Percentiles rank a stretch among this genome's conserved stretches.
Conservation (phyloP, 2,113 vertebrate genomes). For the Lampris megalopsis region DNA sequence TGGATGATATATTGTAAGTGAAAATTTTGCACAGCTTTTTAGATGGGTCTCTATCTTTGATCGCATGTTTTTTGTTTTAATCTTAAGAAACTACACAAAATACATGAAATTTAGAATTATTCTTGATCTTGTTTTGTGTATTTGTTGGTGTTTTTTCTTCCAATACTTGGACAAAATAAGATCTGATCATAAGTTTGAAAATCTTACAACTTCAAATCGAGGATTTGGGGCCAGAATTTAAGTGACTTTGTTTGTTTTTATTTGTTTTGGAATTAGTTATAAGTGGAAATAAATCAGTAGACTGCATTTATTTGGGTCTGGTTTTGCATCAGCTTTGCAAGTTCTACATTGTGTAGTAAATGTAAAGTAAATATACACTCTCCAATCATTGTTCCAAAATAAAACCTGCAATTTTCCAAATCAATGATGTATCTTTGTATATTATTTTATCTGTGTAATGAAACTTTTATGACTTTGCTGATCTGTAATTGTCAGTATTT, state of each 20-base stretch:
- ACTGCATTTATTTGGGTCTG: constrained; percentile 23
- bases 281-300: constrained; percentile 1
- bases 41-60: constrained; percentile 44
- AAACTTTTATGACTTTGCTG: not conserved
- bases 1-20: constrained; percentile 10
- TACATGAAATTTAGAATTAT: constrained; percentile 55
- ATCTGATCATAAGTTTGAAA: constrained; percentile 19
- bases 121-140: not conserved
- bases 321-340: not conserved
- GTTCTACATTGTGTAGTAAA: not conserved
- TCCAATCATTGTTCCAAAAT: constrained; percentile 47
- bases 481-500: not conserved
- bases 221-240: not conserved
- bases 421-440: not conserved
- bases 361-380: not conserved
- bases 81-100: constrained; percentile 36
- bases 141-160: constrained; percentile 2
- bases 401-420: constrained; percentile 48
- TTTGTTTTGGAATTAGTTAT: not conserved
- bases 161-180: constrained; percentile 31
- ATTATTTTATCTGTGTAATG: not conserved
- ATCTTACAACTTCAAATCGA: constrained; percentile 8
- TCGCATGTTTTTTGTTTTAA: constrained; percentile 15
- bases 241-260: not conserved
- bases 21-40: constrained; percentile 67